A percentile compares a stretch with the other conserved stretches of the same genome.
phyloP scores from a whole-genome alignment of 1,140 invertebrate species.

The Euura lappo region DNA sequence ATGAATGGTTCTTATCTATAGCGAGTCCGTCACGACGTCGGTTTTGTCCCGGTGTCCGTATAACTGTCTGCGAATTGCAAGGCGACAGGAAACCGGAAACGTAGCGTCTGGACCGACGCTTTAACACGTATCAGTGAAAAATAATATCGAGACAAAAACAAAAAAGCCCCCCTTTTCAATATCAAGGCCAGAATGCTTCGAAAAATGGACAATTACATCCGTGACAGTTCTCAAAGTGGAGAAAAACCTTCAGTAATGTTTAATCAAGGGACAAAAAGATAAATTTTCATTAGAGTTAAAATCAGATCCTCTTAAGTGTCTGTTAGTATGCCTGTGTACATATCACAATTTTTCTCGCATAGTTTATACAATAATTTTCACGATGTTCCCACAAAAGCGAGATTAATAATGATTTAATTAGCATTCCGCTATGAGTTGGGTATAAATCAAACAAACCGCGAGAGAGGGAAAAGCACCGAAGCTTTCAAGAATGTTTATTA shows the following conservation, averaged over 20 bases:
- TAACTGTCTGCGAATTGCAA: constrained; percentile 54
- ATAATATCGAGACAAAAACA: background rate
- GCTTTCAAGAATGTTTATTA: constrained; percentile 52
- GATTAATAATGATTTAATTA: constrained; percentile 60
- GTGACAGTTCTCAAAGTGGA: too few species aligned
- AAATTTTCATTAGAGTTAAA: too few species aligned
- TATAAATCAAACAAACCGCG: constrained; percentile 37
- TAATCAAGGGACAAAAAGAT: too few species aligned
- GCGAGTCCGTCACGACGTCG: constrained; percentile 52
- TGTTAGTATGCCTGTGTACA: too few species aligned
- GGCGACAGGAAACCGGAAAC: constrained; percentile 56
- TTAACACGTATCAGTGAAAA: background rate
- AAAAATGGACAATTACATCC: too few species aligned
- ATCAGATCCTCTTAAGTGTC: too few species aligned
- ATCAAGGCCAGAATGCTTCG: too few species aligned
- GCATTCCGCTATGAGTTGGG: constrained; percentile 47
- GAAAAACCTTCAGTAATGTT: too few species aligned
- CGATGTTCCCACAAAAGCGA: constrained; percentile 32
- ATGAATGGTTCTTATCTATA: constrained; percentile 59
- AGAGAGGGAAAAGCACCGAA: constrained; percentile 29
- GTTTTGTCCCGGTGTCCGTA: constrained; percentile 46
- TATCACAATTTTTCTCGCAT: too few species aligned
- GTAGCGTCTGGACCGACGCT: constrained; percentile 45
- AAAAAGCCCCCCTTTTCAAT: background rate
- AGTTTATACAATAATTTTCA: too few species aligned